These are phyloP conservation scores for Glyptemys insculpta DNA, from an alignment of 2,797 vertebrate genomes.

Conservation along the genomic window DNA sequence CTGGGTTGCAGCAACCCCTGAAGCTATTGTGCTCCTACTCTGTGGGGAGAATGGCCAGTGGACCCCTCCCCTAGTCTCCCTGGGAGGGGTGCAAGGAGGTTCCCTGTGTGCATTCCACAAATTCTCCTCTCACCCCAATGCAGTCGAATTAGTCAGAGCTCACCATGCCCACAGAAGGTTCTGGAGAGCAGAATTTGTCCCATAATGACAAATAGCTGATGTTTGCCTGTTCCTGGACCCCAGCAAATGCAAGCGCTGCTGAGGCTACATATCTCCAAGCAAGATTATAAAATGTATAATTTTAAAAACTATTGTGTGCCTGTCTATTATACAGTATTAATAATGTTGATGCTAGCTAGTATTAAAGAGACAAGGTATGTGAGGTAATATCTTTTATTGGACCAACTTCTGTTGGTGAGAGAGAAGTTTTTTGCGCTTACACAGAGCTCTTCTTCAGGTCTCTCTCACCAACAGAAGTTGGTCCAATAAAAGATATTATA, in stretches of 20 bases:
- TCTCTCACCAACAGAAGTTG: neutral
- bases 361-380: neutral
- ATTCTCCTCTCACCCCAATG: neutral
- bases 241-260: constrained; percentile 46
- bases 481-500: neutral
- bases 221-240: constrained; percentile 43
- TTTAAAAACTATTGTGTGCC: constrained; percentile 54
- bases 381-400: neutral
- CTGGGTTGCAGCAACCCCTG: neutral
- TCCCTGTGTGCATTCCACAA: constrained; percentile 16
- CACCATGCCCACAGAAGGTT: neutral
- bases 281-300: constrained; percentile 50
- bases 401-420: neutral
- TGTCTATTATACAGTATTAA: constrained; percentile 39
- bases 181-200: neutral
- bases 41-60: neutral
- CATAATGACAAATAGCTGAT: constrained; percentile 26
- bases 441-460: neutral
- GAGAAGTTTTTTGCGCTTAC: neutral
- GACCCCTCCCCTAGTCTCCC: neutral
- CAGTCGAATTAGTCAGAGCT: neutral
- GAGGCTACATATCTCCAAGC: constrained; percentile 49
- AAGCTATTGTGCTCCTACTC: neutral
- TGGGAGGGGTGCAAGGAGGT: neutral
- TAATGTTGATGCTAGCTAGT: constrained; percentile 30